A percentile compares a stretch with the other conserved stretches of the same genome.
Evolutionary conservation across 1,140 invertebrate genomes (phyloP).

Genomic region (Cotesia typhae): DNA sequence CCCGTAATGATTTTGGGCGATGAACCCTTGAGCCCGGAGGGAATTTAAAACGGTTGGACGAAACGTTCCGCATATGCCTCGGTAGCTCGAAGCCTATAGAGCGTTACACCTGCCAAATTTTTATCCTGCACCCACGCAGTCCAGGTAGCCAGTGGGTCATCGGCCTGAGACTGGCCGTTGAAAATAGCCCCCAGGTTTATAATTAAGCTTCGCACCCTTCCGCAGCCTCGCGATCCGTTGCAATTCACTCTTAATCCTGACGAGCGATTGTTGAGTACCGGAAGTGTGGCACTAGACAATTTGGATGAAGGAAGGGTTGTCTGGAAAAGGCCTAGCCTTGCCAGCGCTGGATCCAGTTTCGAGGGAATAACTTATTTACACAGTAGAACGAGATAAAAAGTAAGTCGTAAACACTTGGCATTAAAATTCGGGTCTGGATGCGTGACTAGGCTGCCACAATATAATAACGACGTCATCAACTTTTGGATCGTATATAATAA

Average conservation of each 20-base stretch:
- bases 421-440: conserved; percentile 4
- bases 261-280: conserved; percentile 55
- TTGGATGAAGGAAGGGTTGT: conserved; percentile 35
- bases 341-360: background rate
- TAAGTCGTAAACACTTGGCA: background rate
- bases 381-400: conserved; percentile 10
- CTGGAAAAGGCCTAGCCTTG: background rate
- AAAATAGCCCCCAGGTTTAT: too few species aligned
- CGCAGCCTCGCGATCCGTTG: conserved; percentile 29
- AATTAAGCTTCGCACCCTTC: background rate
- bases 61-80: too few species aligned
- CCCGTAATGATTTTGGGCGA: background rate
- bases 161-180: too few species aligned
- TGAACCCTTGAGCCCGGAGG: background rate
- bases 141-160: too few species aligned
- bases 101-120: too few species aligned
- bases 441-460: conserved; percentile 1
- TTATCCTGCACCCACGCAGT: too few species aligned
- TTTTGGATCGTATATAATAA: conserved; percentile 13
- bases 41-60: conserved; percentile 17
- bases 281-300: background rate
- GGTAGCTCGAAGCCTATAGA: too few species aligned
- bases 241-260: conserved; percentile 64
- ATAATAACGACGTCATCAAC: conserved; percentile 26
- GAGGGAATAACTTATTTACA: background rate